Evolutionary conservation across 2,113 vertebrate genomes (phyloP).

Genomic region (Nymphicus hollandicus): DNA sequence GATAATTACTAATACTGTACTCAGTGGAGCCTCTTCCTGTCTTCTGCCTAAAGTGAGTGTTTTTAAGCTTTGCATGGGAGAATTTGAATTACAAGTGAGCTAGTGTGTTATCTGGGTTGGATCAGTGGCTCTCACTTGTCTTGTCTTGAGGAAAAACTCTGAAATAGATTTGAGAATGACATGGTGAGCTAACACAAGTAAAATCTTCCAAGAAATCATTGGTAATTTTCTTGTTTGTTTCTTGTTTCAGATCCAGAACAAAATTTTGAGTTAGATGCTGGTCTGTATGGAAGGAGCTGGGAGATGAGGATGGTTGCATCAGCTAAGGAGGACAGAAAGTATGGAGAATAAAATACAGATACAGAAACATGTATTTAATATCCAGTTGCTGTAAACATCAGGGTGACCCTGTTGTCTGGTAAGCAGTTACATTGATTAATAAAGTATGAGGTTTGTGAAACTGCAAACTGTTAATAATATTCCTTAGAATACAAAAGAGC

Average conservation of each 20-base stretch:
- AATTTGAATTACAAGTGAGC: background rate
- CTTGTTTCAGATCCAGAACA: background rate
- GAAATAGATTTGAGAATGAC: background rate
- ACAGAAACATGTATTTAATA: background rate
- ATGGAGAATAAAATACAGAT: background rate
- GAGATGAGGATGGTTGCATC: background rate
- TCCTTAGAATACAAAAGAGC: background rate
- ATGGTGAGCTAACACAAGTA: background rate
- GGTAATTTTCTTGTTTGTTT: background rate
- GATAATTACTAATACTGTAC: background rate
- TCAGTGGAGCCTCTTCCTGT: background rate
- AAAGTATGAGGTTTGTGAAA: background rate
- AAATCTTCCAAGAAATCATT: background rate
- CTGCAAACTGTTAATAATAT: background rate
- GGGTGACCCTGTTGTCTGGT: background rate
- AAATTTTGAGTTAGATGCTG: background rate
- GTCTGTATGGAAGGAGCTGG: background rate
- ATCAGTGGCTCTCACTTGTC: background rate
- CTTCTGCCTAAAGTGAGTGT: background rate
- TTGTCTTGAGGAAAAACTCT: background rate
- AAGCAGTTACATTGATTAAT: background rate
- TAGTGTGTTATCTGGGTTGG: background rate
- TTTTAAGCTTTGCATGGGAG: constrained; percentile 14
- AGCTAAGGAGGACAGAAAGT: background rate
- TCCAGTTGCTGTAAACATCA: background rate